phyloP scores from a whole-genome alignment of 2,113 vertebrate genomes.

The Mohoua ochrocephala region DNA sequence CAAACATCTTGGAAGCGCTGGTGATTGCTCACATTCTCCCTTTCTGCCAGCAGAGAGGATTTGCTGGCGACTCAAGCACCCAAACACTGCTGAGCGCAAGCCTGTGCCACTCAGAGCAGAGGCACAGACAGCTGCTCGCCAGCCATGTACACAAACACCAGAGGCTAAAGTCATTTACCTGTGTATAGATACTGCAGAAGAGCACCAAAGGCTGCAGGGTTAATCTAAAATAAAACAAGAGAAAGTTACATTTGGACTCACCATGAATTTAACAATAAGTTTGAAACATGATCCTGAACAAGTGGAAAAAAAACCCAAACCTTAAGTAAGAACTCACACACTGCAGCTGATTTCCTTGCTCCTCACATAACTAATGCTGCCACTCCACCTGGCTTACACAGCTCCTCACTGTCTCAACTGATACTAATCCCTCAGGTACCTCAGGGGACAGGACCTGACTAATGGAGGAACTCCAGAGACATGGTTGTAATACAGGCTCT shows the following conservation, averaged over 20 bases:
- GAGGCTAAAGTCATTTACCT: conserved; percentile 70
- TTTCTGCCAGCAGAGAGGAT: background rate
- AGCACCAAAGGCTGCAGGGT: conserved; percentile 89
- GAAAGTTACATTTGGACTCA: background rate
- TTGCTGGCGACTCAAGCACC: background rate
- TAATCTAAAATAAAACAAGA: conserved; percentile 78
- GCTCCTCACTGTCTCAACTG: background rate
- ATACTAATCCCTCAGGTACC: background rate
- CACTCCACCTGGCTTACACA: background rate
- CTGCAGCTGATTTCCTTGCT: background rate
- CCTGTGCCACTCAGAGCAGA: background rate
- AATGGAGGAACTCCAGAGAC: background rate
- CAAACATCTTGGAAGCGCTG: background rate
- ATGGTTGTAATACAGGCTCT: background rate
- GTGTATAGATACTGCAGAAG: conserved; percentile 94
- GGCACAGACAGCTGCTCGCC: background rate
- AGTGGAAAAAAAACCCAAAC: fast-evolving
- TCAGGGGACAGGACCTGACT: background rate
- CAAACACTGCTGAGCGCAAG: background rate
- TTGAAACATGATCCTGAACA: background rate
- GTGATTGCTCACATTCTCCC: background rate
- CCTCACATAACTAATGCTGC: background rate
- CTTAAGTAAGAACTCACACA: background rate
- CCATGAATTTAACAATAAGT: background rate
- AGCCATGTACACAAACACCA: background rate